Evolutionary conservation across 37 sponge, comb jelly and placozoan genomes (phyloP).

Genomic region (Petrosia ficiformis): DNA sequence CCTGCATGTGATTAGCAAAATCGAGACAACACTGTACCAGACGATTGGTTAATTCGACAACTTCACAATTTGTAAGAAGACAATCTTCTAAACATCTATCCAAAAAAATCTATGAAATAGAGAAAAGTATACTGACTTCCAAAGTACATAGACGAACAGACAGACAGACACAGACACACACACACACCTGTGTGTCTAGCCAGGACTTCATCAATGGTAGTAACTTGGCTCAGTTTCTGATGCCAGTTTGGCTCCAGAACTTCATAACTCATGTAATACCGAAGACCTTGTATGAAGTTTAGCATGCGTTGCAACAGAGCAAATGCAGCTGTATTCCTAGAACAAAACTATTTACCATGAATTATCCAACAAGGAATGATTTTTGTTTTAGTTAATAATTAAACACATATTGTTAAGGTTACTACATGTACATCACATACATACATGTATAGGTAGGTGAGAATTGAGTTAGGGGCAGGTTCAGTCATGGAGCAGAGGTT

Average conservation of each 20-base stretch:
- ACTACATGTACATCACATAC: no score
- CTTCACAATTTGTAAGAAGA: conserved; percentile 80
- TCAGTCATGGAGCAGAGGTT: no score
- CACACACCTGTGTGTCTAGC: conserved; percentile 55
- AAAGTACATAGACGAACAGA: no score
- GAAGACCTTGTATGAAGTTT: conserved; percentile 89
- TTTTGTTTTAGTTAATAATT: no score
- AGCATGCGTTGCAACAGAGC: conserved; percentile 95
- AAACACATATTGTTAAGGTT: no score
- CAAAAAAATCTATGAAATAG: conserved; percentile 72
- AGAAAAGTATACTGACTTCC: neutral
- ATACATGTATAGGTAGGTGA: no score
- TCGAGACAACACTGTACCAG: conserved; percentile 68
- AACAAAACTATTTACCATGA: no score
- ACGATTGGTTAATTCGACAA: conserved; percentile 70
- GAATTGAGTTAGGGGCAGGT: no score
- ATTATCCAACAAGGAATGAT: no score
- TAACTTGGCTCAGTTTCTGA: conserved; percentile 35
- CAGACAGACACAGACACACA: neutral
- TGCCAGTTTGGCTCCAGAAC: conserved; percentile 87
- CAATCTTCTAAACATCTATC: conserved; percentile 91
- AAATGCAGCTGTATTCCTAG: conserved; percentile 74
- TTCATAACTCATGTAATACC: conserved; percentile 93
- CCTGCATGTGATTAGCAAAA: conserved; percentile 69
- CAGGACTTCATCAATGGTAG: conserved; percentile 92